Evolutionary conservation across 2,113 vertebrate species (phyloP).

Genomic region (Poeciliopsis turrubarensis): DNA sequence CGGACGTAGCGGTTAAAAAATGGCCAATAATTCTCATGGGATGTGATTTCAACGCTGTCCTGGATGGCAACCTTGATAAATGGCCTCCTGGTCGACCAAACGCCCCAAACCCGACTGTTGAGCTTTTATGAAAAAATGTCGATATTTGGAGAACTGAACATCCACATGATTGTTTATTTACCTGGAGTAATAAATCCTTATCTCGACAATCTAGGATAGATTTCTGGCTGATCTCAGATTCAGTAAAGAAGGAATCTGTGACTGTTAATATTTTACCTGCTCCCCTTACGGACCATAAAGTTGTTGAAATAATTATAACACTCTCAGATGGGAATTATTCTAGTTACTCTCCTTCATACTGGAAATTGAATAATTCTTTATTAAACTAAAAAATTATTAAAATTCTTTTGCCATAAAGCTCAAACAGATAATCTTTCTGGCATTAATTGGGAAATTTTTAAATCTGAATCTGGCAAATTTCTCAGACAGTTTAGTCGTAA

Average conservation of each 20-base stretch:
- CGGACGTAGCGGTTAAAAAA: background rate
- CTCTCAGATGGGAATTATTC: background rate
- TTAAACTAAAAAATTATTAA: background rate
- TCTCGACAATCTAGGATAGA: slow-evolving; percentile 1
- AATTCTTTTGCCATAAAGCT: background rate
- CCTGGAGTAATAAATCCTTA: background rate
- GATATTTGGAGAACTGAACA: background rate
- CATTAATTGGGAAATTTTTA: background rate
- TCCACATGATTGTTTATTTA: background rate
- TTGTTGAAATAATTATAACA: background rate
- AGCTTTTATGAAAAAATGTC: background rate
- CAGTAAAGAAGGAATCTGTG: background rate
- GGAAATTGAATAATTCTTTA: background rate
- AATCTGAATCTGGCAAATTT: too few species aligned
- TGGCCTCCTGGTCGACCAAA: background rate
- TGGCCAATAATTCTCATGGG: background rate
- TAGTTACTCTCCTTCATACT: background rate
- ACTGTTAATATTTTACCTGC: background rate
- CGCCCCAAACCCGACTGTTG: background rate
- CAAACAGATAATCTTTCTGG: background rate
- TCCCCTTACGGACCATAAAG: slow-evolving; percentile 2
- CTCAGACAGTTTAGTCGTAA: background rate
- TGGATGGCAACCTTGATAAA: background rate
- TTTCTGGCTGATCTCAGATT: background rate
- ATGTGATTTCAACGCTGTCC: background rate